A percentile compares a stretch with the other conserved stretches of the same genome.
phyloP scores from a whole-genome alignment of 2,888 invertebrate genomes.

The Ypsolopha scabrella region DNA sequence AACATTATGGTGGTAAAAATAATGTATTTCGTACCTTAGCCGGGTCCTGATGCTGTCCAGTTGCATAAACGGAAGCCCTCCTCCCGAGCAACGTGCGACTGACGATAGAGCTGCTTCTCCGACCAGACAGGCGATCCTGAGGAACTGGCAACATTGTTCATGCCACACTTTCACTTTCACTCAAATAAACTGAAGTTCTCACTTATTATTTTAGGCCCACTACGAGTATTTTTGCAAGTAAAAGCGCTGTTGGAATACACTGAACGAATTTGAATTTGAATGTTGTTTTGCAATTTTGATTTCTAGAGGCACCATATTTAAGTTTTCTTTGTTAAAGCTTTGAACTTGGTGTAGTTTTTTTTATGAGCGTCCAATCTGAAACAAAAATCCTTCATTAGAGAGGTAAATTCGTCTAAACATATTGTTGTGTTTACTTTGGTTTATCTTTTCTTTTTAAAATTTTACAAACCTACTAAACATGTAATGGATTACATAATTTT shows the following conservation, averaged over 20 bases:
- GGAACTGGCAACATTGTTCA: conserved; percentile 61
- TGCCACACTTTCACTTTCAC: not conserved
- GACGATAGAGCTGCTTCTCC: conserved; percentile 76
- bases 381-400: not conserved
- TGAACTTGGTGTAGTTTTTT: not conserved
- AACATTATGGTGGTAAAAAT: too few species aligned
- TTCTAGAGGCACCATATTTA: conserved; percentile 1
- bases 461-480: too few species aligned
- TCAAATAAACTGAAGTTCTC: not conserved
- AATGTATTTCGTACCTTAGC: conserved; percentile 66
- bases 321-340: not conserved
- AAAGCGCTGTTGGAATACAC: too few species aligned
- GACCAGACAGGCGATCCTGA: conserved; percentile 70
- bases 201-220: too few species aligned
- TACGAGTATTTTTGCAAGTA: too few species aligned
- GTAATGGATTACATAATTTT: too few species aligned
- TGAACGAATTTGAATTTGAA: too few species aligned
- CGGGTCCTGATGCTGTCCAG: conserved; percentile 72
- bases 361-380: not conserved
- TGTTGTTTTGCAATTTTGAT: not conserved
- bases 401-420: too few species aligned
- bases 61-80: conserved; percentile 74
- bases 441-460: too few species aligned
- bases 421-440: too few species aligned
- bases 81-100: conserved; percentile 75